A percentile compares a stretch with the other conserved stretches of the same genome.
Evolutionary conservation across 2,113 vertebrate genomes (phyloP).

Genomic region (Apus apus): DNA sequence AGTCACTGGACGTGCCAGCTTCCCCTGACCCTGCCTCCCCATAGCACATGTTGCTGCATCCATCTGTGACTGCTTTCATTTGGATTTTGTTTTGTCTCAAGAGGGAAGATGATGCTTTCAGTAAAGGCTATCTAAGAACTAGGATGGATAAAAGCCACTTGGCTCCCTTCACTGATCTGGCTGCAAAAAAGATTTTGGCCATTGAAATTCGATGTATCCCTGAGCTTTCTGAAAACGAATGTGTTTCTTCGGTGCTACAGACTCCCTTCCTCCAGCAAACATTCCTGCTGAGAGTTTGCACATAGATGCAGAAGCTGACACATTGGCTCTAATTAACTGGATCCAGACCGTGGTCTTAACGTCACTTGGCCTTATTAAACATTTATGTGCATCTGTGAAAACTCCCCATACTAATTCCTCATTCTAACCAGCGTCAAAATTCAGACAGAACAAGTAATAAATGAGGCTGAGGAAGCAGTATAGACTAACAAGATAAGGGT

Average conservation of each 20-base stretch:
- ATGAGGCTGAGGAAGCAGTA: background rate
- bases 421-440: background rate
- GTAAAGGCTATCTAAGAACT: background rate
- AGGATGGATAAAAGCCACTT: background rate
- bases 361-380: conserved; percentile 1
- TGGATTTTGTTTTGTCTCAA: background rate
- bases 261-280: background rate
- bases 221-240: background rate
- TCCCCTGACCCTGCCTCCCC: background rate
- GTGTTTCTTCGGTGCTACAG: background rate
- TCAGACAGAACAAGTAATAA: conserved; percentile 19
- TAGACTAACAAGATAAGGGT: background rate
- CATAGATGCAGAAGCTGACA: background rate
- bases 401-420: background rate
- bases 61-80: background rate
- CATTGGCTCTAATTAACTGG: background rate
- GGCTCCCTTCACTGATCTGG: background rate
- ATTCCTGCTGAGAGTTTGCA: background rate
- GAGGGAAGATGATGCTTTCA: background rate
- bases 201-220: background rate
- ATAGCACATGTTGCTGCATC: fast-evolving
- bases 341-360: background rate
- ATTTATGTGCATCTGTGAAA: conserved; percentile 2
- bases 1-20: background rate
- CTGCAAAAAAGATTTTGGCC: background rate